Percentiles rank a stretch among this genome's conserved stretches.
Conservation (phyloP, 92 coral and sea anemone genomes). For the Porites evermanni region DNA sequence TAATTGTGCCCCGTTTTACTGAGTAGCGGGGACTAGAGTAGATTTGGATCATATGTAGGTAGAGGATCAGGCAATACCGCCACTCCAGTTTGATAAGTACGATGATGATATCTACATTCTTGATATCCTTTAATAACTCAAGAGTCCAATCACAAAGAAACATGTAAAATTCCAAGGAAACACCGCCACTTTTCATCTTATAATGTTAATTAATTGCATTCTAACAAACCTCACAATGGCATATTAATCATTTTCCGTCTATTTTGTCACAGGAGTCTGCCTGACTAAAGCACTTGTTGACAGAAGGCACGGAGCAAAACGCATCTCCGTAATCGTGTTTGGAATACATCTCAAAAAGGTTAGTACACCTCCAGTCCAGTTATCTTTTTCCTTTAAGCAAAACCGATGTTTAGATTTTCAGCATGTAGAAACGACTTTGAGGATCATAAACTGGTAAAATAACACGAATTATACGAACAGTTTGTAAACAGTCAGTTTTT, state of each 20-base stretch:
- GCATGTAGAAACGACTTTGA: too few relatives aligned
- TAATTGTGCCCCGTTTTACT: not conserved
- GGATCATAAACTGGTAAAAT: too few relatives aligned
- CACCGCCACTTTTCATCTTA: conserved; percentile 34
- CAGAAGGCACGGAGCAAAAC: too few relatives aligned
- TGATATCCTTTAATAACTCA: conserved; percentile 24
- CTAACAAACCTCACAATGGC: conserved; percentile 1
- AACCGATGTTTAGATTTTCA: too few relatives aligned
- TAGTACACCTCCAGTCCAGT: not conserved
- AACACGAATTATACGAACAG: too few relatives aligned
- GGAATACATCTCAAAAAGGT: not conserved
- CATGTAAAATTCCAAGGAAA: not conserved
- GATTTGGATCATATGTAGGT: not conserved
- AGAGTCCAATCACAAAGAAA: conserved; percentile 33
- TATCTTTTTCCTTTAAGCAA: too few relatives aligned
- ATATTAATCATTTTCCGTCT: too few relatives aligned
- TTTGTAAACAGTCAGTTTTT: too few relatives aligned
- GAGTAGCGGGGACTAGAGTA: not conserved
- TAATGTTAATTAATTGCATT: conserved; percentile 40
- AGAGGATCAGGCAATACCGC: not conserved
- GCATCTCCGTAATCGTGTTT: too few relatives aligned
- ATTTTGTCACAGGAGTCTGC: too few relatives aligned
- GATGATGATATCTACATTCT: conserved; percentile 46
- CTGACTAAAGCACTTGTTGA: too few relatives aligned
- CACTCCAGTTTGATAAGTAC: conserved; percentile 65